Evolutionary conservation across 64 coral and sea anemone species (phyloP), one percentile per base, ranked within the genome.

Genomic region (Montipora foliosa): DNA sequence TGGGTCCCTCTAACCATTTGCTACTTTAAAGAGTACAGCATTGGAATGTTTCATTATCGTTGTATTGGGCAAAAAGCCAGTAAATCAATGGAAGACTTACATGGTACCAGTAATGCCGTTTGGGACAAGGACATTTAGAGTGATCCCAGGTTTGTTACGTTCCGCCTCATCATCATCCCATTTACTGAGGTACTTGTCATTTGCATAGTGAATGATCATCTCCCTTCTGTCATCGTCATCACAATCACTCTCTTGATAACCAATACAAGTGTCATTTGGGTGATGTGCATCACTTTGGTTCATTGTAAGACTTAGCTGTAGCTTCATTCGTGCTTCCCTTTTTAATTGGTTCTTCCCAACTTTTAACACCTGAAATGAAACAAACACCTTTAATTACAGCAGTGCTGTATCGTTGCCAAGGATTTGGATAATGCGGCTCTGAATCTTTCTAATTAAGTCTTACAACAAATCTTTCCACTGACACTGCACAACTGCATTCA

Each of bases 201-300:
- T 98, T 44, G 92, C 96, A 89, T 98, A 98, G 46, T 98, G 94
- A 84, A 52, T 77, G 16, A 98, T 67, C 83, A 98, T 61, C 11
- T 98, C 93, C 48, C 88, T 93, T 59, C 96, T 91, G 20, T 98
- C 96, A 7, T 68, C 80, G 75, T 96, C 89, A 92, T 67, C 78
- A 75, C 37, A 75, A 21, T 90, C 93, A 85, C 91, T 86, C 17
- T 86, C 82, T 19, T 51, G 82, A 22, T 86, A 62, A 0, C 82
- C 66, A 72, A 86, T 8, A 21, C 37, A 67, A 7, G 13, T 46
- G 2, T 51, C 24, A 6, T 16, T 44, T 6, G 19, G 60, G 4
- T 20, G 62, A 14, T 8, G 11, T n/a, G 19, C 20, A 7, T 86
- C 45, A 86, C 44, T 86, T 47, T 44, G 66, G 82, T 71, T 72